A percentile compares a stretch with the other conserved stretches of the same genome.
phyloP scores from a whole-genome alignment of 2,797 vertebrate genomes.

The Bufotes viridis region DNA sequence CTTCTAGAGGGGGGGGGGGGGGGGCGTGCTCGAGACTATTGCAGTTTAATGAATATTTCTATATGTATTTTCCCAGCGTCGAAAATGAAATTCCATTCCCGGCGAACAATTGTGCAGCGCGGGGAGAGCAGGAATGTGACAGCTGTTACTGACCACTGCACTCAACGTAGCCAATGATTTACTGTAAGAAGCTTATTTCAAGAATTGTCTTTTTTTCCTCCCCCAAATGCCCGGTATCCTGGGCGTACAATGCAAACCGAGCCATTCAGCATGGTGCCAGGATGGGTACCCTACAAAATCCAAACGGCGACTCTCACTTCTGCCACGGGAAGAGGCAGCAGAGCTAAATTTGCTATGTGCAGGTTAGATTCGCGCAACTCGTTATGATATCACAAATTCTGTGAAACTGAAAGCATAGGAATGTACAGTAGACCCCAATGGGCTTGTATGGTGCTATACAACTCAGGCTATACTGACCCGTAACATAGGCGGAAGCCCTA shows the following conservation, averaged over 20 bases:
- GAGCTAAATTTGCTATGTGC: not conserved
- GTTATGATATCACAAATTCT: not conserved
- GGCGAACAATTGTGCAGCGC: constrained; percentile 7
- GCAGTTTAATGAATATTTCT: constrained; percentile 30
- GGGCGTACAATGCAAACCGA: not conserved
- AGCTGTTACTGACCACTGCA: constrained; percentile 43
- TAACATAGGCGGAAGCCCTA: no score
- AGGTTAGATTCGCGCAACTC: no score
- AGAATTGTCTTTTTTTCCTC: constrained; percentile 50
- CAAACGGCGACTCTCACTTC: not conserved
- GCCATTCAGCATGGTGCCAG: not conserved
- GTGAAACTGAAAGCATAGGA: no score
- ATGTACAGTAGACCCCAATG: no score
- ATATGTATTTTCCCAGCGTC: constrained; percentile 6
- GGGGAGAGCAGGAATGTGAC: constrained; percentile 34
- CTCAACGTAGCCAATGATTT: constrained; percentile 54
- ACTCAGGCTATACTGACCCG: no score
- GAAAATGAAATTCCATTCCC: not conserved
- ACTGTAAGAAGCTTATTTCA: constrained; percentile 59
- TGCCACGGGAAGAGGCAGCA: not conserved
- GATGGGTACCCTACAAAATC: not conserved
- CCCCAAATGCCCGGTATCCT: constrained; percentile 47
- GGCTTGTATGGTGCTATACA: no score
- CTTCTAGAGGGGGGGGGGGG: not conserved
- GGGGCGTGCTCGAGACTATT: not conserved